Base-by-base conservation (phyloP, 2,888 invertebrate genomes). In the Drosophila heteroneura region DNA sequence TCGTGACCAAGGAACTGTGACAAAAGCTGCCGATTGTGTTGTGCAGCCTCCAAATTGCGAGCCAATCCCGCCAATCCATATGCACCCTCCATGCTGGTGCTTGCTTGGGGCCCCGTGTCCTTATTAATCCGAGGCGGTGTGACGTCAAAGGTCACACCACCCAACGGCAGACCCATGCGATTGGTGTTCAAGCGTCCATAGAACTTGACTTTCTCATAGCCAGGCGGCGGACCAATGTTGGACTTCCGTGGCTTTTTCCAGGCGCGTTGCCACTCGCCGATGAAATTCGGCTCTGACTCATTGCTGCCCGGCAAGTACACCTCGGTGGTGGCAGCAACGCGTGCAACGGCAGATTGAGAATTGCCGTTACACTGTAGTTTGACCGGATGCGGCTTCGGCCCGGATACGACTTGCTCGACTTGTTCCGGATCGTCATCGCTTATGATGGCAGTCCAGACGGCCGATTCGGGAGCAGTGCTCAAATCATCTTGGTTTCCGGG, bases 171-270 rank as follows among this genome's bases (percentile, higher is more conserved):
- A 3, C 83, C 86, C 52, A 64, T 9, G 19, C 39, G 58, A 63
- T 85, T 88, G 58, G 89, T 71, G n/a, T 64, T 73, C 35, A 90
- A 26, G 3, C 83, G 71, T 0, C 79, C 81, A n/a, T 58, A 83
- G 41, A 75, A 44, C 1, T 54, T 62, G 5, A 28, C 0, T 0
- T 60, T 26, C 32, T 74, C 78, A 33, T 69, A 88, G 0, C 83
- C 85, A 0, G 90, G 83, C 5, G 85, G 88, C 3, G 69, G 70
- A 0, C 26, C 35, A 28, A 54, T 35, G 5, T 49, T 51, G 7
- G 33, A 28, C 19, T 63, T 26, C 1, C 22, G 66, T 3, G 19
- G 7, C 2, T n/a, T n/a, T 1, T 16, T 57, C 57, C 52, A 32
- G 12, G 74, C 66, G 28, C 85, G 73, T 5, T 82, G 70, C 5